Evolutionary conservation across 2,888 invertebrate genomes (phyloP).

Genomic region (Baronia brevicornis): DNA sequence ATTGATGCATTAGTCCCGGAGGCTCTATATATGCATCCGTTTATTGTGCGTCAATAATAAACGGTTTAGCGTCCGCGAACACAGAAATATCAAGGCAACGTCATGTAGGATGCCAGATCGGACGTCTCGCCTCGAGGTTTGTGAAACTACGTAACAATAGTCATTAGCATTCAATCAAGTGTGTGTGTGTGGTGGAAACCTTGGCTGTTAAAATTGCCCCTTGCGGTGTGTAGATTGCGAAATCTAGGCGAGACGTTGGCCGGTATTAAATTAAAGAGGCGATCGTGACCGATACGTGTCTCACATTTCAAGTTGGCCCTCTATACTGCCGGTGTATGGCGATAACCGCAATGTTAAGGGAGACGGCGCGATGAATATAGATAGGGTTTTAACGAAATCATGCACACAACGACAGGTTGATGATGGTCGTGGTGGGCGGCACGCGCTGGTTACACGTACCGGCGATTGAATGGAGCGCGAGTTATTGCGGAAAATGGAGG

Average conservation of each 20-base stretch:
- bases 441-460: conserved; percentile 58
- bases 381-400: conserved; percentile 58
- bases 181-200: conserved; percentile 21
- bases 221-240: conserved; percentile 40
- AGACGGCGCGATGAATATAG: conserved; percentile 37
- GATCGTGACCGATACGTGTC: conserved; percentile 30
- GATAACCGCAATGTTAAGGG: conserved; percentile 29
- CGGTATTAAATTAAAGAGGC: conserved; percentile 20
- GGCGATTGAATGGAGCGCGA: conserved; percentile 64
- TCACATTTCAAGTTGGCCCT: conserved; percentile 4
- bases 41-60: conserved; percentile 49
- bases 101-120: conserved; percentile 24
- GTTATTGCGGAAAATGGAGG: conserved; percentile 59
- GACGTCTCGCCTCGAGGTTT: conserved; percentile 8
- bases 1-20: conserved; percentile 5
- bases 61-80: conserved; percentile 27
- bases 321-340: conserved; percentile 18
- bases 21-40: conserved; percentile 29
- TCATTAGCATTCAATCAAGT: conserved; percentile 51
- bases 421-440: conserved; percentile 54
- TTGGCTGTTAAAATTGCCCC: conserved; percentile 44
- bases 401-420: conserved; percentile 38
- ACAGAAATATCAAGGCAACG: conserved; percentile 23
- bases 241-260: conserved; percentile 20
- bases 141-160: conserved; percentile 32